These are phyloP conservation scores for Oscheius onirici DNA, from an alignment of 2,888 invertebrate species.

Conservation along the genomic window DNA sequence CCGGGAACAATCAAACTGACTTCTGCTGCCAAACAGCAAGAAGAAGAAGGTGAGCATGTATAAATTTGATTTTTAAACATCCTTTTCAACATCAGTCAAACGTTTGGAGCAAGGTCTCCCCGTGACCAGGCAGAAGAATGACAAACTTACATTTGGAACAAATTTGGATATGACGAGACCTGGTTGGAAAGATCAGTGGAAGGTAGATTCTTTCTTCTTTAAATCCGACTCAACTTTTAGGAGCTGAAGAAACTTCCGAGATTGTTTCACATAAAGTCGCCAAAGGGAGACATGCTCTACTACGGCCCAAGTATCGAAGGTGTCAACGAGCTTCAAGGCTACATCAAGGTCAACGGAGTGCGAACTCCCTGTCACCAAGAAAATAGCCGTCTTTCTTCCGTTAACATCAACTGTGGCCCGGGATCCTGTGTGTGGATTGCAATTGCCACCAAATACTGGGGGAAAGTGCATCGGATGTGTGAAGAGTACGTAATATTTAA, in stretches of 20 bases:
- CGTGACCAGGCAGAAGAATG: no score
- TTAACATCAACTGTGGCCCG: constrained; percentile 98
- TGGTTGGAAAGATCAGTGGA: no score
- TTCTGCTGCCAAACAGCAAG: no score
- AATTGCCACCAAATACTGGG: constrained; percentile 97
- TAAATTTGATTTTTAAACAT: no score
- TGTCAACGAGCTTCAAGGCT: constrained; percentile 98
- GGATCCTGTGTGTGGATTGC: constrained; percentile 99
- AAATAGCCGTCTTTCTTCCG: constrained; percentile 90
- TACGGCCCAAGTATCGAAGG: constrained; percentile 97
- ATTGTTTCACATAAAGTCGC: constrained; percentile 96
- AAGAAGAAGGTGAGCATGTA: no score
- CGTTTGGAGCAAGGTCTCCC: no score
- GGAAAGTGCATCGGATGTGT: constrained; percentile 89
- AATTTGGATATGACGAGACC: no score
- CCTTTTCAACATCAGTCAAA: no score
- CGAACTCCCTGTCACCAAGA: constrained; percentile 88
- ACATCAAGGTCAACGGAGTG: constrained; percentile 84
- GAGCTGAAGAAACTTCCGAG: constrained; percentile 96
- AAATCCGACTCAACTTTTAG: constrained; percentile 40
- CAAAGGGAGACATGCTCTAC: constrained; percentile 96
- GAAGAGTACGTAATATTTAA: constrained; percentile 77
- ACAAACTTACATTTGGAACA: no score
- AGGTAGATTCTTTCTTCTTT: no score
- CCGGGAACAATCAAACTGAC: no score